Evolutionary conservation across 2,113 vertebrate species (phyloP).

Genomic region (Chloebia gouldiae): DNA sequence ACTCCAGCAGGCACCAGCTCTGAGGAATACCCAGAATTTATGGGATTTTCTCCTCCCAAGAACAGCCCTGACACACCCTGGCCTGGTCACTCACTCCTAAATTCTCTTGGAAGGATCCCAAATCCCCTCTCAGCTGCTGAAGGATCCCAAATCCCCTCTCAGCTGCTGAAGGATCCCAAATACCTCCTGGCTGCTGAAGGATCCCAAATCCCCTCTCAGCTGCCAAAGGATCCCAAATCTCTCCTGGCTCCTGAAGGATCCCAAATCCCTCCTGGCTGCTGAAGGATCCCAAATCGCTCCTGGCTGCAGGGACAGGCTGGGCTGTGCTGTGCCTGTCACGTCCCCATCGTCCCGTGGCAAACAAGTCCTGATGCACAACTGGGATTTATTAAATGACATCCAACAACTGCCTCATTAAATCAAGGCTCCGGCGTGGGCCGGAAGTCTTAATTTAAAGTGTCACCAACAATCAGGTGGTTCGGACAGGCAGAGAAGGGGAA

Average conservation of each 20-base stretch:
- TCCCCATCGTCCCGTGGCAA: background rate
- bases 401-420: constrained; percentile 61
- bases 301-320: background rate
- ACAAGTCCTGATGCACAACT: background rate
- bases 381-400: constrained; percentile 60
- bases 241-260: no score
- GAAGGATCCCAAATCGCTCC: background rate
- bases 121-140: background rate
- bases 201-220: background rate
- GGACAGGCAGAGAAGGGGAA: background rate
- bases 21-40: background rate
- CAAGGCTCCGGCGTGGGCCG: background rate
- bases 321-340: background rate
- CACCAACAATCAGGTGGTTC: background rate
- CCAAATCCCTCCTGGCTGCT: background rate
- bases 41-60: background rate
- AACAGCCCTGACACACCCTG: no score
- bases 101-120: background rate
- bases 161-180: background rate
- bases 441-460: constrained; percentile 63
- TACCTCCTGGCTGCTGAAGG: background rate
- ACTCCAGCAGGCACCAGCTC: background rate
- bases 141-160: background rate
- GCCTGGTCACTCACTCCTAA: accelerated
- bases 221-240: background rate